These are phyloP conservation scores for Bradypodion pumilum DNA, from an alignment of 2,797 vertebrate species.

Conservation along the genomic window DNA sequence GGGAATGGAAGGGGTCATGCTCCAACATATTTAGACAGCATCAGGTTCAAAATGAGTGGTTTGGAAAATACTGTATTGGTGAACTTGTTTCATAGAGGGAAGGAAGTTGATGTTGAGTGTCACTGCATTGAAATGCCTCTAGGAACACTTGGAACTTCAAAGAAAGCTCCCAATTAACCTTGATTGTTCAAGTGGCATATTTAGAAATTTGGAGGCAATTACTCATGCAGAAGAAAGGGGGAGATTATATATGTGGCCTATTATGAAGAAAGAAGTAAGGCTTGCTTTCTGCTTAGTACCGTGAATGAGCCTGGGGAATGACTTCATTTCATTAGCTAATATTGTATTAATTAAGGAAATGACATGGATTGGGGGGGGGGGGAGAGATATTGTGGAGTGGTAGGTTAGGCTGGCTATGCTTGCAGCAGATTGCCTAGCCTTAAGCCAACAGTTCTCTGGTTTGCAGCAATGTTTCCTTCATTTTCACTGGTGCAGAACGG, in stretches of 20 bases:
- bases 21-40: neutral
- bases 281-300: conserved; percentile 32
- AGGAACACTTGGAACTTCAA: conserved; percentile 24
- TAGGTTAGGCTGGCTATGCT: conserved; percentile 17
- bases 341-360: conserved; percentile 54
- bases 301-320: conserved; percentile 21
- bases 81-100: neutral
- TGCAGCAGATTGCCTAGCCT: neutral
- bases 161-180: conserved; percentile 32
- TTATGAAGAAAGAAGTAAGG: neutral
- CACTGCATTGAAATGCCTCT: conserved; percentile 24
- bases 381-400: conserved; percentile 31
- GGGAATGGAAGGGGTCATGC: neutral
- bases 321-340: conserved; percentile 41
- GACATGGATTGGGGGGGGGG: conserved; percentile 2
- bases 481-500: conserved; percentile 61
- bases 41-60: neutral
- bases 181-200: conserved; percentile 35
- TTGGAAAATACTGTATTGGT: neutral
- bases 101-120: neutral
- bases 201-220: conserved; percentile 17
- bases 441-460: conserved; percentile 48
- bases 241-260: neutral
- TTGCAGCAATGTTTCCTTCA: conserved; percentile 41
- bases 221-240: conserved; percentile 1